Evolutionary conservation across 2,797 vertebrate genomes (phyloP).

Genomic region (Microctenopoma steveboyesi): DNA sequence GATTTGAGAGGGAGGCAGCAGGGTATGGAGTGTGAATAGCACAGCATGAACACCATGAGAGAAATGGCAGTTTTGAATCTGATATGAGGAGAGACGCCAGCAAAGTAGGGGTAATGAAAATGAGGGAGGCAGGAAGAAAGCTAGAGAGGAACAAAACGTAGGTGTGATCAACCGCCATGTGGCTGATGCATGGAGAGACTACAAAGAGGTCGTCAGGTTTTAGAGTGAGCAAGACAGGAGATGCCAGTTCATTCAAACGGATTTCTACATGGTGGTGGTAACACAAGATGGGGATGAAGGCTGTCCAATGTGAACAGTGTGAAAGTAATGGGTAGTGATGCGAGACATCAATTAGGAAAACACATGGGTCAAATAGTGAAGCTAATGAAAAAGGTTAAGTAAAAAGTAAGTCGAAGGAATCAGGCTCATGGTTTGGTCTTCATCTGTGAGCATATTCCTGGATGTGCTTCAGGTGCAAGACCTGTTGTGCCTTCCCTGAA

Average conservation of each 20-base stretch:
- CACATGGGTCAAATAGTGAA: not conserved
- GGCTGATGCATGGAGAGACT: not conserved
- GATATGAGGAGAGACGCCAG: not conserved
- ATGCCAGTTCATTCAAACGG: not conserved
- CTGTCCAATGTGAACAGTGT: not conserved
- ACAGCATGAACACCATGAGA: conserved; percentile 25
- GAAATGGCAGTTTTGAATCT: conserved; percentile 25
- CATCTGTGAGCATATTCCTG: conserved; percentile 3
- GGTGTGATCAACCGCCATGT: not conserved
- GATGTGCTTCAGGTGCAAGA: not conserved
- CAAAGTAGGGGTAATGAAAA: not conserved
- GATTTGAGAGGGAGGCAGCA: conserved; percentile 4
- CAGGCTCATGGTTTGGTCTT: not conserved
- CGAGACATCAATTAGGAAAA: not conserved
- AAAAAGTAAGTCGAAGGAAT: not conserved
- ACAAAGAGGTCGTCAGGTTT: not conserved
- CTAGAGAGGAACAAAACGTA: not conserved
- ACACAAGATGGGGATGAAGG: conserved; percentile 2
- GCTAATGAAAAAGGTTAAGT: not conserved
- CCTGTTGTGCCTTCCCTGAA: not conserved
- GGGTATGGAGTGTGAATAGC: conserved; percentile 8
- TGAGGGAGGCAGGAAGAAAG: not conserved
- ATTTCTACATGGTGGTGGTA: not conserved
- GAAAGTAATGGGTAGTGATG: not conserved
- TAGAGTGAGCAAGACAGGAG: not conserved